phyloP scores from a whole-genome alignment of 1,140 invertebrate species.

The Triops cancriformis region DNA sequence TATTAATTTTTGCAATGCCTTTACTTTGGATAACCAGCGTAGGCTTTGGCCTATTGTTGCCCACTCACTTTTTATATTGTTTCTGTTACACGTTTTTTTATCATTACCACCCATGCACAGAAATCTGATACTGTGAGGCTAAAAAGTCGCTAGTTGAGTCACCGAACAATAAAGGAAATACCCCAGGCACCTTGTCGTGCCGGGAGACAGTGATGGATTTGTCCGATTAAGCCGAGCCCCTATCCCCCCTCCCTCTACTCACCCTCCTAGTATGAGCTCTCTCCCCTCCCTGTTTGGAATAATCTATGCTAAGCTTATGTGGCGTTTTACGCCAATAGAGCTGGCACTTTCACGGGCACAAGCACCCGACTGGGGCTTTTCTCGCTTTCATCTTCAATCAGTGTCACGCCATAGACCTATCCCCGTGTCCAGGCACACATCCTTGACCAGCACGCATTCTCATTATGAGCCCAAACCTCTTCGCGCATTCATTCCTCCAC shows the following conservation, averaged over 20 bases:
- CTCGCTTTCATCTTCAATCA: conserved; percentile 5
- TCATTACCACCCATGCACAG: neutral
- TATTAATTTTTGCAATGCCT: too few species aligned
- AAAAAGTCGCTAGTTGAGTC: neutral
- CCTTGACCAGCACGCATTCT: neutral
- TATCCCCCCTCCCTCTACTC: neutral
- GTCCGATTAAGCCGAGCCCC: conserved; percentile 2
- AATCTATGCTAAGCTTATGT: conserved; percentile 14
- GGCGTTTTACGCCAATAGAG: conserved; percentile 6
- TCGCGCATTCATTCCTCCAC: neutral
- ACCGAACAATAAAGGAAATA: neutral
- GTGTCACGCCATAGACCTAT: conserved; percentile 6
- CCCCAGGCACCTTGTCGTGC: neutral
- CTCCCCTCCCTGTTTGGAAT: neutral
- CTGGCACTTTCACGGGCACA: neutral
- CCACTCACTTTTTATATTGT: too few species aligned
- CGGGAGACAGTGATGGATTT: neutral
- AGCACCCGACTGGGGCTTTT: conserved; percentile 3
- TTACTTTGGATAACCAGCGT: too few species aligned
- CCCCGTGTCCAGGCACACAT: neutral
- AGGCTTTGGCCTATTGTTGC: too few species aligned
- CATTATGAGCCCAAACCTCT: neutral
- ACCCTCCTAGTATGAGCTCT: neutral
- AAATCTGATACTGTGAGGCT: neutral
- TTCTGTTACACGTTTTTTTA: too few species aligned